Evolutionary conservation across 2,113 vertebrate genomes (phyloP).

Genomic region (Brachyhypopomus occidentalis): DNA sequence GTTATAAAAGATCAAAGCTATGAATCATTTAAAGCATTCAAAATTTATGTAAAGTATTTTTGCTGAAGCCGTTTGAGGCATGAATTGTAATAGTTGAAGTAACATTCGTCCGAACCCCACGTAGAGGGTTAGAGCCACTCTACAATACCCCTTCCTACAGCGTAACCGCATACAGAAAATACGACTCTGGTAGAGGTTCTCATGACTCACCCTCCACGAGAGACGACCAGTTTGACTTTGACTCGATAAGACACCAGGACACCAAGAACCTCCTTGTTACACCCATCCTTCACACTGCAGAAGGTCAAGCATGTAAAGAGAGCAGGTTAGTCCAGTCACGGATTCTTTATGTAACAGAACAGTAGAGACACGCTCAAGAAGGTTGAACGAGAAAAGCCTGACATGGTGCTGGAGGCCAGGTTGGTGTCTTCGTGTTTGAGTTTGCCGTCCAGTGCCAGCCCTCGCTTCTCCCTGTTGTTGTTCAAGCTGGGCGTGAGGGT

Average conservation of each 20-base stretch:
- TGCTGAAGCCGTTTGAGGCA: slow-evolving; percentile 8
- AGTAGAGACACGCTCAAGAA: background rate
- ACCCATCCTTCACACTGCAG: slow-evolving; percentile 76
- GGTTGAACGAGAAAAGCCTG: slow-evolving; percentile 36
- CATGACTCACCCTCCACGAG: slow-evolving; percentile 75
- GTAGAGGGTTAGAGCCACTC: slow-evolving; percentile 6
- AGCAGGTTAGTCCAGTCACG: background rate
- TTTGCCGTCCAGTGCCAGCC: slow-evolving; percentile 87
- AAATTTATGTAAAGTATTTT: slow-evolving; percentile 13
- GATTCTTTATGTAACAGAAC: background rate
- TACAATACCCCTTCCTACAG: slow-evolving; percentile 19
- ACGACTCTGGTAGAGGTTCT: background rate
- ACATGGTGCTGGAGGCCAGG: slow-evolving; percentile 91
- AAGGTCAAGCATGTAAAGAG: background rate
- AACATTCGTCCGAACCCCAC: background rate
- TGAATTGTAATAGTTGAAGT: slow-evolving; percentile 14
- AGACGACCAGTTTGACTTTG: slow-evolving; percentile 80
- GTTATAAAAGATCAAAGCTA: slow-evolving; percentile 19
- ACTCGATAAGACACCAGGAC: slow-evolving; percentile 83
- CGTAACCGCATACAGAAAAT: slow-evolving; percentile 17
- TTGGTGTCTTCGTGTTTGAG: slow-evolving; percentile 93
- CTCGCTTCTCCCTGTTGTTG: slow-evolving; percentile 87
- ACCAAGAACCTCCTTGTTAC: slow-evolving; percentile 80
- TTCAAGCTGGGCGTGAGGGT: slow-evolving; percentile 85
- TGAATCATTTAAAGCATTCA: slow-evolving; percentile 17